Evolutionary conservation across 2,113 vertebrate species (phyloP).

Genomic region (Aegotheles bennettii): DNA sequence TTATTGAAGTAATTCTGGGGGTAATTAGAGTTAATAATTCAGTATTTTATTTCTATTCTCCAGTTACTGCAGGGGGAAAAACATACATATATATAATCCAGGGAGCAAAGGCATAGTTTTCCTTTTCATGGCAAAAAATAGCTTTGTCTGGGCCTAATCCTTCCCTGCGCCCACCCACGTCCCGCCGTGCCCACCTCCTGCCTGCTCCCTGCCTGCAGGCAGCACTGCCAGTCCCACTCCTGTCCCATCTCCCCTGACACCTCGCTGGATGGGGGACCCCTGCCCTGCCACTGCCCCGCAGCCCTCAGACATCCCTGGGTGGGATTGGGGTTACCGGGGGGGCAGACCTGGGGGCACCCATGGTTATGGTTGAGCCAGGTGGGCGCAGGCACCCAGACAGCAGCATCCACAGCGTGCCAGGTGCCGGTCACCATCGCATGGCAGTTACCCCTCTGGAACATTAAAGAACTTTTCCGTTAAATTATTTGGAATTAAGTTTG

Average conservation of each 20-base stretch:
- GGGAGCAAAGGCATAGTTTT: slow-evolving; percentile 1
- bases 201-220: not conserved
- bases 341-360: not conserved
- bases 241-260: not conserved
- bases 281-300: rapidly evolving
- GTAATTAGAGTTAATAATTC: slow-evolving; percentile 76
- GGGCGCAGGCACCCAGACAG: not conserved
- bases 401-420: not conserved
- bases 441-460: not conserved
- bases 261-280: rapidly evolving
- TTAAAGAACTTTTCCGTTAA: slow-evolving; percentile 22
- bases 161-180: not conserved
- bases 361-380: too few relatives aligned
- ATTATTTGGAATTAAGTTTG: slow-evolving; percentile 63
- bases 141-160: not conserved
- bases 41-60: slow-evolving; percentile 73
- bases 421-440: not conserved
- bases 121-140: slow-evolving; percentile 38
- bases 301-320: rapidly evolving
- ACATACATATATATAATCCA: slow-evolving; percentile 33
- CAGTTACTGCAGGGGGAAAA: slow-evolving; percentile 64
- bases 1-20: slow-evolving; percentile 75
- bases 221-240: not conserved
- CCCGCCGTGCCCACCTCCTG: not conserved
- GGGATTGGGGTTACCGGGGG: not conserved